phyloP scores from a whole-genome alignment of 1,140 invertebrate species.

The Lithobius niger region DNA sequence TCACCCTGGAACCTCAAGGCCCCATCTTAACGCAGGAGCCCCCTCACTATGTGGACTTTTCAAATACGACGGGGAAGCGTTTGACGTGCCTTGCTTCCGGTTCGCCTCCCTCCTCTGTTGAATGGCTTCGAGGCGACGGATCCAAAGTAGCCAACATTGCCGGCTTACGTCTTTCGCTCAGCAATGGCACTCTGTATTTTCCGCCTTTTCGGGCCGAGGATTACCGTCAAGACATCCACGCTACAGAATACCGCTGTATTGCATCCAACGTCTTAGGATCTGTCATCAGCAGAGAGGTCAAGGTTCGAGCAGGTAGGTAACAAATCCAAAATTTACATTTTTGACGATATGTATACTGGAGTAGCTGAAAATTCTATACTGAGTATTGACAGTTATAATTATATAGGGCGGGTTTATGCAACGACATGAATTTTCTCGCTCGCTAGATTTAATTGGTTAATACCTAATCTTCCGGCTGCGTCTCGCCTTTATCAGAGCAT shows the following conservation, averaged over 20 bases:
- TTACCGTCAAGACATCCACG: constrained; percentile 49
- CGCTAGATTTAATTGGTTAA: too few species aligned
- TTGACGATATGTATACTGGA: too few species aligned
- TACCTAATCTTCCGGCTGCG: too few species aligned
- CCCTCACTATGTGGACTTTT: constrained; percentile 23
- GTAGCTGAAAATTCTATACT: too few species aligned
- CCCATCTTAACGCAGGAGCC: constrained; percentile 27
- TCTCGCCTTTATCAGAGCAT: too few species aligned
- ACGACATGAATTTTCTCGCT: too few species aligned
- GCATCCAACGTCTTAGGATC: constrained; percentile 25
- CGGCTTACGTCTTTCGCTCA: constrained; percentile 35
- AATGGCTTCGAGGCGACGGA: constrained; percentile 25
- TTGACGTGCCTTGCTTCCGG: constrained; percentile 29
- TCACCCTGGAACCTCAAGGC: constrained; percentile 16
- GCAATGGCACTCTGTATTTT: constrained; percentile 68
- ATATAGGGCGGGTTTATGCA: too few species aligned
- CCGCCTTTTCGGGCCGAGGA: constrained; percentile 56
- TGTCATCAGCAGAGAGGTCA: constrained; percentile 27
- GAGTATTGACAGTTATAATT: too few species aligned
- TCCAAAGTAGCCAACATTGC: constrained; percentile 28
- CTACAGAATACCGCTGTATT: constrained; percentile 28
- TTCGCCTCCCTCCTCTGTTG: constrained; percentile 24
- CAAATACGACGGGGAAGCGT: constrained; percentile 26
- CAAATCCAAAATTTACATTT: too few species aligned
- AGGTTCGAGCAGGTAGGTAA: constrained; percentile 30